Conservation (phyloP, 2,888 invertebrate species). For the Aromia moschata region DNA sequence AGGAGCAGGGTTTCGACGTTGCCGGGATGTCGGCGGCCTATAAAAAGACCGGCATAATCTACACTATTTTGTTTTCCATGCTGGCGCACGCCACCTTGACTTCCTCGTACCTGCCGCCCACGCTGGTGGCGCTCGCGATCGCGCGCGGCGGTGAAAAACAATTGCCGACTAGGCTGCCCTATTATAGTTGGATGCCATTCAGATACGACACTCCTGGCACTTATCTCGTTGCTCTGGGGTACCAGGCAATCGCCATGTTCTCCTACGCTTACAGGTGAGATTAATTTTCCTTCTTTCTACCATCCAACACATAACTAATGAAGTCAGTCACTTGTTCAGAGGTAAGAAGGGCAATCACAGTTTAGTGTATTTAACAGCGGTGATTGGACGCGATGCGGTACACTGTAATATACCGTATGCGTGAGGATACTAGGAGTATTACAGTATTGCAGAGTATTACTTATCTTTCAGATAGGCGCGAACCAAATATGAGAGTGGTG, state of each 20-base stretch:
- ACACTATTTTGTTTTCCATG: constrained; percentile 49
- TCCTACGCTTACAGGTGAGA: constrained; percentile 48
- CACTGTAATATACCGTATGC: no score
- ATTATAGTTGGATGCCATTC: constrained; percentile 58
- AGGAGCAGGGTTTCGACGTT: constrained; percentile 44
- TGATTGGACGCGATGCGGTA: no score
- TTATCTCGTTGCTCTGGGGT: constrained; percentile 54
- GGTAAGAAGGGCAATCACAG: no score
- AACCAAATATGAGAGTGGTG: no score
- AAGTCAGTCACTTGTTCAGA: no score
- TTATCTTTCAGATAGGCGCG: no score
- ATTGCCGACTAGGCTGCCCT: constrained; percentile 48
- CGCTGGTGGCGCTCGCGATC: constrained; percentile 38
- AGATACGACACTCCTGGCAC: constrained; percentile 47
- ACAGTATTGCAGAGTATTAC: no score
- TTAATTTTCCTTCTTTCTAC: no score
- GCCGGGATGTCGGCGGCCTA: constrained; percentile 43
- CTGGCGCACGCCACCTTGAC: constrained; percentile 51
- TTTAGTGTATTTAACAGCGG: no score
- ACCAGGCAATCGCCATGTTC: constrained; percentile 56
- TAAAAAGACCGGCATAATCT: constrained; percentile 49
- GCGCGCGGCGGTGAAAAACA: constrained; percentile 29
- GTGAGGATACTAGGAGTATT: no score
- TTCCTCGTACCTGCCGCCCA: constrained; percentile 53
- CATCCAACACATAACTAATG: no score